Evolutionary conservation across 2,888 invertebrate genomes (phyloP).

Genomic region (Stenotaenia linearis): DNA sequence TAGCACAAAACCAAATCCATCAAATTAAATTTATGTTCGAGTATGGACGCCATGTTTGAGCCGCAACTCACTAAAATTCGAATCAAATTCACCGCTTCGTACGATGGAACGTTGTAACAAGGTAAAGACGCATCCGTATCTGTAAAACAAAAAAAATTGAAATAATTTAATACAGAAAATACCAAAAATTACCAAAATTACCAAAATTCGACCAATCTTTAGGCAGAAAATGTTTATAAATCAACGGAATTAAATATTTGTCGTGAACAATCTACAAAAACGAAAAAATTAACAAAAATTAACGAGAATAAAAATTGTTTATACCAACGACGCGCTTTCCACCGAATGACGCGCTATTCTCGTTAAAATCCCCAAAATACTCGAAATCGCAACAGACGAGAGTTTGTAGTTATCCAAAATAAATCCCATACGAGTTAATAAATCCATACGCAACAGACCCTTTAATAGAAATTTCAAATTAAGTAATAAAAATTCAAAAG

Average conservation of each 20-base stretch:
- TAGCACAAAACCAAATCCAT: constrained; percentile 43
- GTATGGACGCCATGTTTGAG: constrained; percentile 52
- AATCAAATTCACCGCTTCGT: constrained; percentile 65
- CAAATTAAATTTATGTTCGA: constrained; percentile 52
- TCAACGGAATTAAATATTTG: constrained; percentile 58
- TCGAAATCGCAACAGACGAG: constrained; percentile 64
- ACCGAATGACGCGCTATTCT: constrained; percentile 71
- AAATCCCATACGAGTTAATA: constrained; percentile 70
- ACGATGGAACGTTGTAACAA: constrained; percentile 62
- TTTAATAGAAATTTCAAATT: no score
- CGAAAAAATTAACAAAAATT: not conserved
- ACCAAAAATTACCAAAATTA: no score
- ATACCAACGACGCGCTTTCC: constrained; percentile 56
- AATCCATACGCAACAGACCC: constrained; percentile 53
- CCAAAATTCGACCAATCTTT: not conserved
- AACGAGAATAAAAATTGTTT: not conserved
- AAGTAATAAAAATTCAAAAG: no score
- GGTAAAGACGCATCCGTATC: constrained; percentile 37
- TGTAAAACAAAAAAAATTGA: not conserved
- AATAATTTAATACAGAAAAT: not conserved
- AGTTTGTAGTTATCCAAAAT: constrained; percentile 66
- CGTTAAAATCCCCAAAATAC: constrained; percentile 70
- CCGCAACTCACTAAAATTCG: constrained; percentile 63
- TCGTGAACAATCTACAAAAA: constrained; percentile 53
- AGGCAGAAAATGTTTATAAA: constrained; percentile 47